Percentiles rank a stretch among this genome's conserved stretches.
These are phyloP conservation scores for Delphinapterus leucas DNA, from an alignment of 2,113 vertebrate species.

Conservation along the genomic window DNA sequence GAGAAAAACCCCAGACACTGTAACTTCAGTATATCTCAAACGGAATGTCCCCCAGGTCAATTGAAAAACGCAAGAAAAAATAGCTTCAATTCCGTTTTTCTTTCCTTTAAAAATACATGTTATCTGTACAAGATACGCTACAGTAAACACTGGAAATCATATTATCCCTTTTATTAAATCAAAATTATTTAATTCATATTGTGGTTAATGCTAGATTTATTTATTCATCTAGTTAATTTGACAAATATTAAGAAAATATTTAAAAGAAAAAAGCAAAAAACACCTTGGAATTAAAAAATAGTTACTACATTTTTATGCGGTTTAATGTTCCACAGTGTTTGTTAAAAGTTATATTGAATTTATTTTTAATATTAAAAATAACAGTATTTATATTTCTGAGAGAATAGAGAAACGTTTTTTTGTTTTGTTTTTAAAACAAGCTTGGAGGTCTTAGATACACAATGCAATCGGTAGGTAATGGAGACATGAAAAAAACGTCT, in stretches of 20 bases:
- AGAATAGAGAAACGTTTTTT: constrained; percentile 82
- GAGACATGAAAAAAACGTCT: constrained; percentile 77
- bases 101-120: constrained; percentile 95
- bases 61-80: constrained; percentile 86
- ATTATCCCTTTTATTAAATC: constrained; percentile 99
- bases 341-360: constrained; percentile 88
- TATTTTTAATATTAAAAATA: constrained; percentile 90
- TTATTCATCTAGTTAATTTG: constrained; percentile 92
- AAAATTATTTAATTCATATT: constrained; percentile 86
- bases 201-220: constrained; percentile 97
- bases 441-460: constrained; percentile 88
- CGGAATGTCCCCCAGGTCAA: constrained; percentile 86
- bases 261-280: constrained; percentile 87
- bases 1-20: constrained; percentile 83
- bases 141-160: constrained; percentile 97
- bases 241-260: constrained; percentile 99
- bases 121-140: constrained; percentile 97
- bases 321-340: constrained; percentile 89
- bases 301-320: constrained; percentile 90
- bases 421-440: constrained; percentile 81
- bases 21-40: constrained; percentile 83
- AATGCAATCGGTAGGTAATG: constrained; percentile 78
- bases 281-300: constrained; percentile 95
- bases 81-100: constrained; percentile 90
- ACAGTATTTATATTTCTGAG: constrained; percentile 89